These are phyloP conservation scores for Limenitis arthemis DNA, from an alignment of 2,888 invertebrate species.

Conservation along the genomic window DNA sequence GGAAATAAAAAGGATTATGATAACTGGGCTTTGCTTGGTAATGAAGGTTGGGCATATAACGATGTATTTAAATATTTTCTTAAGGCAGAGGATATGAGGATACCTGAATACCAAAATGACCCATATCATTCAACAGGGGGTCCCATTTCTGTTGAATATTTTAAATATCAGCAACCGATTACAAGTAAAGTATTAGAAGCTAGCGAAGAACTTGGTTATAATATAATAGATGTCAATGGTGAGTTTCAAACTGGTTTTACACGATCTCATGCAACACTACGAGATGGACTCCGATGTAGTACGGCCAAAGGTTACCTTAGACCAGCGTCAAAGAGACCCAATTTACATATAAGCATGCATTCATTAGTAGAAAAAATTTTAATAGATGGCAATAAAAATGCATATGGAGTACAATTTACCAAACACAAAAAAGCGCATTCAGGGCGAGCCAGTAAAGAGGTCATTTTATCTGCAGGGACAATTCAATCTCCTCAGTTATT, in stretches of 20 bases:
- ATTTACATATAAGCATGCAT: slow-evolving; percentile 80
- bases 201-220: slow-evolving; percentile 79
- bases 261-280: slow-evolving; percentile 81
- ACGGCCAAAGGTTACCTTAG: slow-evolving; percentile 87
- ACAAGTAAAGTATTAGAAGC: slow-evolving; percentile 79
- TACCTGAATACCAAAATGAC: slow-evolving; percentile 70
- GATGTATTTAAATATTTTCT: slow-evolving; percentile 83
- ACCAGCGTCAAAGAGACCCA: slow-evolving; percentile 75
- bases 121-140: slow-evolving; percentile 81
- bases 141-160: slow-evolving; percentile 81
- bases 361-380: slow-evolving; percentile 79
- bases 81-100: slow-evolving; percentile 84
- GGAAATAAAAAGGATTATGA: slow-evolving; percentile 91
- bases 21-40: slow-evolving; percentile 83
- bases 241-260: slow-evolving; percentile 85
- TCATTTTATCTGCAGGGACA: slow-evolving; percentile 89
- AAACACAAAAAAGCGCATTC: slow-evolving; percentile 66
- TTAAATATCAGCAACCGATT: slow-evolving; percentile 78
- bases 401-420: slow-evolving; percentile 78
- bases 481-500: slow-evolving; percentile 89
- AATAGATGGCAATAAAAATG: slow-evolving; percentile 74
- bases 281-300: slow-evolving; percentile 86
- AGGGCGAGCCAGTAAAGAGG: slow-evolving; percentile 79
- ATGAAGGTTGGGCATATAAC: slow-evolving; percentile 84
- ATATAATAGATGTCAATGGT: slow-evolving; percentile 82